These are phyloP conservation scores for Acanthococcus lagerstroemiae DNA, from an alignment of 2,888 invertebrate species.

Conservation along the genomic window DNA sequence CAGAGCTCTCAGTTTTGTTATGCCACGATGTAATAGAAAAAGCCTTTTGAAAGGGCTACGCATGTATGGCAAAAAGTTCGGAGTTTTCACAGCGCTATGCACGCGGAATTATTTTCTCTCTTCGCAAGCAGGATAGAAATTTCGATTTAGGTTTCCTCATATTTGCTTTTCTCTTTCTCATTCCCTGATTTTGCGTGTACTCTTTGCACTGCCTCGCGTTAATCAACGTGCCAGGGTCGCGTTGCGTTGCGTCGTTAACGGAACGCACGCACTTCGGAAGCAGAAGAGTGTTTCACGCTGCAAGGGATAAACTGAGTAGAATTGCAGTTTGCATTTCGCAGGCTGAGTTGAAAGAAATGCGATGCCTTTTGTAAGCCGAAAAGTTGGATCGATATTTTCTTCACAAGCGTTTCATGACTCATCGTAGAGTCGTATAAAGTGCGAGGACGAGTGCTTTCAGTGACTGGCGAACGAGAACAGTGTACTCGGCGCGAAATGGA, in stretches of 20 bases:
- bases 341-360: conserved; percentile 16
- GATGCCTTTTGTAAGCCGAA: conserved; percentile 21
- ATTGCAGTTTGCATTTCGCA: conserved; percentile 20
- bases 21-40: too few species aligned
- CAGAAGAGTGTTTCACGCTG: conserved; percentile 6
- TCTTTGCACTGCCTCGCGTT: too few species aligned
- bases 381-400: conserved; percentile 25
- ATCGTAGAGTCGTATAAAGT: conserved; percentile 8
- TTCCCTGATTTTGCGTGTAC: too few species aligned
- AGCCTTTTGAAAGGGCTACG: too few species aligned
- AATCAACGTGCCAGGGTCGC: background rate
- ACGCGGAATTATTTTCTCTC: too few species aligned
- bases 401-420: conserved; percentile 20
- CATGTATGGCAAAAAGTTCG: too few species aligned
- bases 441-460: conserved; percentile 12
- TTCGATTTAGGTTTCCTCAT: too few species aligned
- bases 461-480: background rate
- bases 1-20: too few species aligned
- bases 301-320: conserved; percentile 16
- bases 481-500: background rate
- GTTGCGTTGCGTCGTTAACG: background rate
- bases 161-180: too few species aligned
- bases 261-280: background rate
- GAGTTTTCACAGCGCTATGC: too few species aligned
- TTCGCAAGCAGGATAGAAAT: too few species aligned